Evolutionary conservation across 2,113 vertebrate genomes (phyloP), one percentile per base, ranked within the genome.

Genomic region (Nerophis lumbriciformis): DNA sequence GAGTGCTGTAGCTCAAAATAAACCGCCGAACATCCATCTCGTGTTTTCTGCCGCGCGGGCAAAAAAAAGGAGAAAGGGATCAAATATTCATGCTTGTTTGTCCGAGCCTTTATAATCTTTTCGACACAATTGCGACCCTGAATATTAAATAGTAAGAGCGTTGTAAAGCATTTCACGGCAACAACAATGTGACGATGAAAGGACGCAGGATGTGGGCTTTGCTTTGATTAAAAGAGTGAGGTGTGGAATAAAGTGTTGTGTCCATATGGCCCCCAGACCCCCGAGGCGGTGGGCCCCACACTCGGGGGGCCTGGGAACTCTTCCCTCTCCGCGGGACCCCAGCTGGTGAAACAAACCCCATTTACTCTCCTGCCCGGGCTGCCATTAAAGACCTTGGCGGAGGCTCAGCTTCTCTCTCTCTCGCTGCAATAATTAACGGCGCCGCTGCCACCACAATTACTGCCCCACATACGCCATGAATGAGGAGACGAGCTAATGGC

Each of bases 351-450:
- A 94, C 91, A 86, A 86, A 83, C 91, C 92, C 93, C 94, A 95
- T 96, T 96, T 94, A 97, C 94, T 93, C 91, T 92, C 90, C 93
- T 92, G 82, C 93, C 88, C 92, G 91, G 92, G 89, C 91, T 90
- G 88, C 91, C 93, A 96, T 94, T 95, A 98, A 95, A 92, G 94
- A 94, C 94, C 92, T 96, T 97, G 95, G 95, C 95, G 93, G 90
- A 89, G 93, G 93, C 94, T 97, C 94, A 97, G 95, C 92, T 93
- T 94, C 95, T 94, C 95, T 94, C 28, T 28, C 93, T 94, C 95
- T 94, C 95, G 94, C 93, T 93, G 91, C 94, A 93, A 93, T 98
- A 98, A 98, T 98, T 98, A 98, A 97, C 94, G 93, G 93, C 92
- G 91, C 93, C 93, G 87, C 94, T 93, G 93, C 91, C 90, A 92